phyloP scores from a whole-genome alignment of 2,888 invertebrate genomes.

The Morinoia aosen region DNA sequence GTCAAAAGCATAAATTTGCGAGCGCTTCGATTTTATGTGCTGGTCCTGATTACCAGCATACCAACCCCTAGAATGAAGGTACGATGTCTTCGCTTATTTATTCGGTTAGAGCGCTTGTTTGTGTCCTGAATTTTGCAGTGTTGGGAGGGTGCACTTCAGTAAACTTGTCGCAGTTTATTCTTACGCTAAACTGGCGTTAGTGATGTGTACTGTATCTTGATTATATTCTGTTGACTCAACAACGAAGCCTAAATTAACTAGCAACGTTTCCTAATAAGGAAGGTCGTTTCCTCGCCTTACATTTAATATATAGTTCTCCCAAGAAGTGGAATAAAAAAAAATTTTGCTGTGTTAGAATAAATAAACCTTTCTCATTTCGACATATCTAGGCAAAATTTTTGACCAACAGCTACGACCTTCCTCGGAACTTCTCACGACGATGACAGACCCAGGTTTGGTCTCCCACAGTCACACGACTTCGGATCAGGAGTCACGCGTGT shows the following conservation, averaged over 20 bases:
- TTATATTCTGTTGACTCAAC: not conserved
- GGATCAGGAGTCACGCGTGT: not conserved
- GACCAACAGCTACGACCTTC: not conserved
- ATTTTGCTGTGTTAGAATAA: not conserved
- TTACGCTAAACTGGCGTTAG: not conserved
- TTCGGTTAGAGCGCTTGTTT: not conserved
- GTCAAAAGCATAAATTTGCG: constrained; percentile 15
- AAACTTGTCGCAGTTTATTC: not conserved
- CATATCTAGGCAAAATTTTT: not conserved
- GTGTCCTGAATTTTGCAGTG: not conserved
- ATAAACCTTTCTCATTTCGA: not conserved
- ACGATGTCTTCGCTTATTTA: not conserved
- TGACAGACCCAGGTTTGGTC: not conserved
- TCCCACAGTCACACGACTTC: not conserved
- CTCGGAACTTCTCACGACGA: not conserved
- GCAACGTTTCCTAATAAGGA: not conserved
- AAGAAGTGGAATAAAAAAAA: not conserved
- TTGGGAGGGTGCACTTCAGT: not conserved
- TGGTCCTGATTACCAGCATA: constrained; percentile 1
- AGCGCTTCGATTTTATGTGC: constrained; percentile 16
- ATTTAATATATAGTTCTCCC: too few relatives aligned
- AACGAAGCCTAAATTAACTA: not conserved
- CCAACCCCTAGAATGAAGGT: not conserved
- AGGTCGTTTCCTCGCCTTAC: not conserved
- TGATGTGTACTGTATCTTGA: not conserved